A percentile compares a stretch with the other conserved stretches of the same genome.
Evolutionary conservation across 1,140 invertebrate species (phyloP).

Genomic region (Drosophila nikananu): DNA sequence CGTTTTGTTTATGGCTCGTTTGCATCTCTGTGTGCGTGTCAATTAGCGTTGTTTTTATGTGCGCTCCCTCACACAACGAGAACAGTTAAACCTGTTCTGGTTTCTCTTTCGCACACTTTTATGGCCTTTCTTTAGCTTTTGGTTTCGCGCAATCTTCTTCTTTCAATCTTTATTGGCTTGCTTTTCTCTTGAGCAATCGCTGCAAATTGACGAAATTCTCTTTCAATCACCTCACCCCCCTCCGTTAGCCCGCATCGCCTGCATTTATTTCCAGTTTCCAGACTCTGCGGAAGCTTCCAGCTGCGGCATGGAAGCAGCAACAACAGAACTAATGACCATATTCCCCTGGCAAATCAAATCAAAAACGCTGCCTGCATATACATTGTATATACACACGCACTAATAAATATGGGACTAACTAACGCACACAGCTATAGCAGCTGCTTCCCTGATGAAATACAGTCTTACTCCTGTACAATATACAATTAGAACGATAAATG

Average conservation of each 20-base stretch:
- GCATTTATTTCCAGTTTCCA: slow-evolving; percentile 27
- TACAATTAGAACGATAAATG: not conserved
- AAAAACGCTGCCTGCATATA: slow-evolving; percentile 19
- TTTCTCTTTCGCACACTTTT: slow-evolving; percentile 42
- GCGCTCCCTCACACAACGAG: slow-evolving; percentile 34
- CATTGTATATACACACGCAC: not conserved
- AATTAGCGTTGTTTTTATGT: slow-evolving; percentile 68
- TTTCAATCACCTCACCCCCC: slow-evolving; percentile 2
- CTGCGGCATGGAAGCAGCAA: slow-evolving; percentile 19
- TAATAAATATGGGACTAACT: slow-evolving; percentile 14
- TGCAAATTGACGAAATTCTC: slow-evolving; percentile 32
- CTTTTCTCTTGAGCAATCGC: slow-evolving; percentile 16
- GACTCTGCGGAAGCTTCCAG: slow-evolving; percentile 42
- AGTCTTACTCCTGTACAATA: not conserved
- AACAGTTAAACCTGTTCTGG: slow-evolving; percentile 75
- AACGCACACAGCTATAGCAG: slow-evolving; percentile 12
- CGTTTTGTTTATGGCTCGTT: slow-evolving; percentile 50
- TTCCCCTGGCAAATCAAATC: slow-evolving; percentile 13
- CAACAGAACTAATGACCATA: slow-evolving; percentile 5
- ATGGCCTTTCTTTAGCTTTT: slow-evolving; percentile 45
- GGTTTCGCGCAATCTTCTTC: slow-evolving; percentile 28
- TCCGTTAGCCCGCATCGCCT: slow-evolving; percentile 32
- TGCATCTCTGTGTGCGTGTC: slow-evolving; percentile 47
- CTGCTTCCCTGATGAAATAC: slow-evolving; percentile 13
- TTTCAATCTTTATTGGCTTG: slow-evolving; percentile 9